These are phyloP conservation scores for Apocheima hispidaria DNA, from an alignment of 2,888 invertebrate genomes.

Conservation along the genomic window DNA sequence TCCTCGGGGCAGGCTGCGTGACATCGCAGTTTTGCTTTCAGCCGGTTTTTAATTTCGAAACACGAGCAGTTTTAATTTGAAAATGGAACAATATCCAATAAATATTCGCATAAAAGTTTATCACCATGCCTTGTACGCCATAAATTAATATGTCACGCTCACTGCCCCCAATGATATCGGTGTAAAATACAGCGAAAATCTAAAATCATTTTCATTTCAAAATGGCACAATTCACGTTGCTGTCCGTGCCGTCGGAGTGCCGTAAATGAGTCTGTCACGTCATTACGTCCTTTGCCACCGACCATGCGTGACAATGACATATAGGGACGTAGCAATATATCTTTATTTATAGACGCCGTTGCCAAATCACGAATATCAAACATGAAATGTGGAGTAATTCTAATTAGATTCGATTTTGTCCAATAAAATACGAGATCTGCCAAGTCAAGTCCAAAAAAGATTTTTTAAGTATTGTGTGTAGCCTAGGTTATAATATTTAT, in stretches of 20 bases:
- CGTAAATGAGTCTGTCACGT: slow-evolving; percentile 9
- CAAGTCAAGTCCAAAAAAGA: too few relatives aligned
- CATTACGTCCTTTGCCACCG: slow-evolving; percentile 7
- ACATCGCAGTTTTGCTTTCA: not conserved
- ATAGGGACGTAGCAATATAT: not conserved
- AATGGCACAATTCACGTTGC: slow-evolving; percentile 9
- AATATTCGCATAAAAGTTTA: slow-evolving; percentile 10
- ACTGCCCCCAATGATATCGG: not conserved
- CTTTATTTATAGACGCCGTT: not conserved
- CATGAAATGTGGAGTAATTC: too few relatives aligned
- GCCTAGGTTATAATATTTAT: too few relatives aligned
- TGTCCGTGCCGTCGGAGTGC: not conserved
- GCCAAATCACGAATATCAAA: not conserved
- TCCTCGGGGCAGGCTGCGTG: not conserved
- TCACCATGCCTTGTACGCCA: slow-evolving; percentile 1
- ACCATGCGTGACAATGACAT: slow-evolving; percentile 13
- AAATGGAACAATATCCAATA: slow-evolving; percentile 17
- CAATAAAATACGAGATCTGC: too few relatives aligned
- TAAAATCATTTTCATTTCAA: slow-evolving; percentile 11
- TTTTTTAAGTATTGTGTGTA: too few relatives aligned
- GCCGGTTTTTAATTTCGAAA: slow-evolving; percentile 15
- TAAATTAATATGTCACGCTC: slow-evolving; percentile 18
- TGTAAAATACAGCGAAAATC: slow-evolving; percentile 9
- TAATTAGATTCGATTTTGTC: too few relatives aligned
- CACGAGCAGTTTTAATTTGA: slow-evolving; percentile 22